Evolutionary conservation across 2,888 invertebrate species (phyloP).

Genomic region (Cabera pusaria): DNA sequence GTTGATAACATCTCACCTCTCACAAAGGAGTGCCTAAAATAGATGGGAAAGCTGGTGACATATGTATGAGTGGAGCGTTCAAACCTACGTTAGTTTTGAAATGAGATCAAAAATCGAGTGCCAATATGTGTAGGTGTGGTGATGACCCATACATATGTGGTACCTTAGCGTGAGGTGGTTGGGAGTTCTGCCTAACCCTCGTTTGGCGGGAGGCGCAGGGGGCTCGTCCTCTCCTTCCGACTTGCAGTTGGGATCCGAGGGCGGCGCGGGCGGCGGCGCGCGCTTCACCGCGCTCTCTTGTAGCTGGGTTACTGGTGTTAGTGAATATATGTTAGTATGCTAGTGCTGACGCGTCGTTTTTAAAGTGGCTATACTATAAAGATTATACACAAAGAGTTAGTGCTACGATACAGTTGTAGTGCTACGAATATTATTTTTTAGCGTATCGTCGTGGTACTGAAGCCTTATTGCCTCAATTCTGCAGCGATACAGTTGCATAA

Average conservation of each 20-base stretch:
- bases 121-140: constrained; percentile 46
- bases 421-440: no score
- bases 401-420: no score
- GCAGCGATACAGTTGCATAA: no score
- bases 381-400: no score
- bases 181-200: constrained; percentile 93
- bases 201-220: constrained; percentile 85
- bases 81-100: constrained; percentile 51
- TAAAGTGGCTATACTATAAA: no score
- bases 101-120: constrained; percentile 12
- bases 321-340: constrained; percentile 16
- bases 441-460: no score
- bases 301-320: constrained; percentile 34
- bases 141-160: constrained; percentile 68
- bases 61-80: constrained; percentile 70
- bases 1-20: no score
- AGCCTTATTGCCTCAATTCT: no score
- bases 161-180: constrained; percentile 95
- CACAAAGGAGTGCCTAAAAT: no score
- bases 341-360: no score
- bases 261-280: constrained; percentile 35
- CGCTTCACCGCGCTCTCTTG: constrained; percentile 45
- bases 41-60: constrained; percentile 44
- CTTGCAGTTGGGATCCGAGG: constrained; percentile 86
- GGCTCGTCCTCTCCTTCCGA: constrained; percentile 94